Evolutionary conservation across 2,888 invertebrate genomes (phyloP).

Genomic region (Phalera bucephala): DNA sequence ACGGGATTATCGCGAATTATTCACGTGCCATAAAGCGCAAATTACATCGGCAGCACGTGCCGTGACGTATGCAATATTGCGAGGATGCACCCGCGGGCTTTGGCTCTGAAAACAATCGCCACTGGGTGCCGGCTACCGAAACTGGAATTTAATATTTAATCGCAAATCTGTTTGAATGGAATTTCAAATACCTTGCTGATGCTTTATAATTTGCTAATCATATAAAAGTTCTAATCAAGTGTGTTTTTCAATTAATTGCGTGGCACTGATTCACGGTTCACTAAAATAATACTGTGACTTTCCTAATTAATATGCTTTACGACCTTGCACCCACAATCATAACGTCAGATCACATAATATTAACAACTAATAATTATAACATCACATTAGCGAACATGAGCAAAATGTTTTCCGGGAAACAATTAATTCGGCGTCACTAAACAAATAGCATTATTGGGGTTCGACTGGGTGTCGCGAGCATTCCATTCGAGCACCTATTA

Average conservation of each 20-base stretch:
- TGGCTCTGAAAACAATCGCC: conserved; percentile 54
- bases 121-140: conserved; percentile 34
- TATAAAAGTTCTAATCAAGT: too few species aligned
- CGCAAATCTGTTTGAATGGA: background rate
- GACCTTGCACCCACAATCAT: too few species aligned
- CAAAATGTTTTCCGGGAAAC: conserved; percentile 57
- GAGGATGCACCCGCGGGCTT: conserved; percentile 43
- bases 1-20: conserved; percentile 72
- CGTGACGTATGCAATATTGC: conserved; percentile 61
- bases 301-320: too few species aligned
- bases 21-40: conserved; percentile 79
- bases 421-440: conserved; percentile 72
- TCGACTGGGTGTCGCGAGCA: conserved; percentile 44
- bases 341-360: too few species aligned
- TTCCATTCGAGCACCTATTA: conserved; percentile 74
- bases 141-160: conserved; percentile 5
- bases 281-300: too few species aligned
- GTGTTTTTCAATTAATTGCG: too few species aligned
- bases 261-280: too few species aligned
- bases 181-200: too few species aligned
- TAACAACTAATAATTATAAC: too few species aligned
- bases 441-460: conserved; percentile 72
- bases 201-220: too few species aligned
- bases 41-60: conserved; percentile 72
- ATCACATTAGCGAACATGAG: conserved; percentile 24